A percentile compares a stretch with the other conserved stretches of the same genome.
Evolutionary conservation across 2,797 vertebrate species (phyloP).

Genomic region (Dipus sagitta): DNA sequence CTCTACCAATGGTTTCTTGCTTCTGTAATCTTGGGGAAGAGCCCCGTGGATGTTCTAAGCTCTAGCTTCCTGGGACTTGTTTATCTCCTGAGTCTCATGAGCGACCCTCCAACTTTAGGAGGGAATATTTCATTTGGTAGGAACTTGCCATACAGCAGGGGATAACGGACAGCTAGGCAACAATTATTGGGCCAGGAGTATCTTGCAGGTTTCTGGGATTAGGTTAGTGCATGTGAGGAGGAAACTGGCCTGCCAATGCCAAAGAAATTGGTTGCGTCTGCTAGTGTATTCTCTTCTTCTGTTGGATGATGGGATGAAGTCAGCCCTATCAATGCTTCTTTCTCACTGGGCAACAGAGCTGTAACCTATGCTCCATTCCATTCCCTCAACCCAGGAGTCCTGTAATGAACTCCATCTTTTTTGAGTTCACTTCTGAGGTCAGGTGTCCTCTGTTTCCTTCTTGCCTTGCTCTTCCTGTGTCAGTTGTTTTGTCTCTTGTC

Average conservation of each 20-base stretch:
- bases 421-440: neutral
- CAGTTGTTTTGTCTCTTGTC: neutral
- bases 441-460: neutral
- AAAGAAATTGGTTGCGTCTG: slow-evolving; percentile 42
- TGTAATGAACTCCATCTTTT: neutral
- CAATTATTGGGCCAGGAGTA: neutral
- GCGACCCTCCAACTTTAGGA: too few relatives aligned
- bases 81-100: too few relatives aligned
- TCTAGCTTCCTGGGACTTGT: too few relatives aligned
- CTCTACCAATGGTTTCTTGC: too few relatives aligned
- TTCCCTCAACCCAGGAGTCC: accelerated
- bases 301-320: neutral
- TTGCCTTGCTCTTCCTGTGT: neutral
- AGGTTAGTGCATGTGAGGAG: neutral
- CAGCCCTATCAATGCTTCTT: neutral
- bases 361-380: accelerated
- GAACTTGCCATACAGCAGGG: neutral
- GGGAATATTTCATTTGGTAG: too few relatives aligned
- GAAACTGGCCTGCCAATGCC: neutral
- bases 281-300: slow-evolving; percentile 30
- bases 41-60: too few relatives aligned
- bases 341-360: neutral
- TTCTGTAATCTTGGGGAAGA: too few relatives aligned
- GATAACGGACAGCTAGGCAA: neutral
- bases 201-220: slow-evolving; percentile 15